These are phyloP conservation scores for Anolis carolinensis DNA, from an alignment of 2,113 vertebrate genomes.

Conservation along the genomic window DNA sequence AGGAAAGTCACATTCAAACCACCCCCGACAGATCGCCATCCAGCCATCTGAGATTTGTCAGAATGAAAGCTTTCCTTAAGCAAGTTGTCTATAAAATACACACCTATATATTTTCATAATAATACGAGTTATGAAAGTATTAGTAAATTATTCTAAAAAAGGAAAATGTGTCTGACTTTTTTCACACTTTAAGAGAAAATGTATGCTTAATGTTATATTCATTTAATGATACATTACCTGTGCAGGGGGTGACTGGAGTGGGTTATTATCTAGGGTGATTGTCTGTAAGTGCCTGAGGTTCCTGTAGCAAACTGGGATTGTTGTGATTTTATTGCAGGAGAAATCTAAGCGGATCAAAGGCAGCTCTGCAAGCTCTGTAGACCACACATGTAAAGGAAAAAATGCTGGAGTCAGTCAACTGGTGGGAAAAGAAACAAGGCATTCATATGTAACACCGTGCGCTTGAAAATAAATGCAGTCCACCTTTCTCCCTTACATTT, in stretches of 20 bases:
- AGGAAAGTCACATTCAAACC: no score
- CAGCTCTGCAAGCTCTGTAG: conserved; percentile 89
- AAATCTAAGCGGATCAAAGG: conserved; percentile 95
- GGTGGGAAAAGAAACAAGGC: conserved; percentile 22
- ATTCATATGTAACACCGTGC: not conserved
- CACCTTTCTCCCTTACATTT: not conserved
- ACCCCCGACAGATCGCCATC: no score
- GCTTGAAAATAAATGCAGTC: conserved; percentile 24
- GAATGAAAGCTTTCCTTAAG: not conserved
- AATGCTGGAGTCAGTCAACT: conserved; percentile 37
- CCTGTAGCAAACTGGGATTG: conserved; percentile 92
- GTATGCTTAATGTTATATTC: not conserved
- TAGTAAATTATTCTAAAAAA: not conserved
- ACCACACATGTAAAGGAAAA: conserved; percentile 18
- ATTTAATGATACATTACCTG: conserved; percentile 80
- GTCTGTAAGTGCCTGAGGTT: conserved; percentile 90
- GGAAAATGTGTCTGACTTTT: not conserved
- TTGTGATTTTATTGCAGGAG: conserved; percentile 96
- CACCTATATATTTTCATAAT: no score
- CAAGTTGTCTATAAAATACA: not conserved
- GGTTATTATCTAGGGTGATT: conserved; percentile 96
- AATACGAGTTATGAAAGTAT: not conserved
- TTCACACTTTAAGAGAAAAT: not conserved
- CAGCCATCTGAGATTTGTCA: not conserved
- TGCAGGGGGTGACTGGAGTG: conserved; percentile 92